Percentiles rank a stretch among this genome's conserved stretches.
Conservation (phyloP, 2,888 invertebrate genomes). For the Euzetes globulus region DNA sequence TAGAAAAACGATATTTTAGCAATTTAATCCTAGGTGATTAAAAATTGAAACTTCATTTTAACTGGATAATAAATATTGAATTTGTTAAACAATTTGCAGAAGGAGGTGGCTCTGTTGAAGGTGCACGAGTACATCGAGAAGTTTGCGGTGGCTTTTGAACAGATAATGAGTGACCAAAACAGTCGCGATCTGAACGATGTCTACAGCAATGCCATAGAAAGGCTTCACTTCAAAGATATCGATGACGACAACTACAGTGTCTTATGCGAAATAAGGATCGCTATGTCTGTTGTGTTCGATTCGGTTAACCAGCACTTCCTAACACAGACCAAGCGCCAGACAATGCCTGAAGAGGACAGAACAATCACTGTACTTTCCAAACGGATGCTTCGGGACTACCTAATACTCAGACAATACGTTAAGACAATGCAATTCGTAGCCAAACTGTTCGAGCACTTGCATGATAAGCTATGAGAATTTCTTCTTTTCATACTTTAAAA, state of each 20-base stretch:
- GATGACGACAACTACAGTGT: conserved; percentile 57
- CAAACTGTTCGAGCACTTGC: conserved; percentile 47
- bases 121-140: conserved; percentile 56
- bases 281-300: conserved; percentile 50
- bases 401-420: conserved; percentile 59
- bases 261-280: conserved; percentile 62
- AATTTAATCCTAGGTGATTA: no score
- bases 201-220: conserved; percentile 48
- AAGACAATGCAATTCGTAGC: conserved; percentile 56
- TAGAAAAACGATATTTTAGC: no score
- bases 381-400: conserved; percentile 55
- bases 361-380: conserved; percentile 47
- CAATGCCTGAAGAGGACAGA: conserved; percentile 46
- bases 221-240: conserved; percentile 54
- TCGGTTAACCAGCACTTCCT: conserved; percentile 49
- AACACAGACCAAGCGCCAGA: conserved; percentile 45
- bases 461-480: neutral
- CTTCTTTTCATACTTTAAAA: no score
- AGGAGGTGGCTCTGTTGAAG: neutral
- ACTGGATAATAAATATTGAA: no score
- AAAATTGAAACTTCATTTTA: no score
- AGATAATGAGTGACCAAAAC: conserved; percentile 55
- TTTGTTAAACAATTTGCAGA: no score
- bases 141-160: conserved; percentile 62
- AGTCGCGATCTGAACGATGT: conserved; percentile 49